Evolutionary conservation across 2,797 vertebrate genomes (phyloP).

Genomic region (Muscicapa comitata): DNA sequence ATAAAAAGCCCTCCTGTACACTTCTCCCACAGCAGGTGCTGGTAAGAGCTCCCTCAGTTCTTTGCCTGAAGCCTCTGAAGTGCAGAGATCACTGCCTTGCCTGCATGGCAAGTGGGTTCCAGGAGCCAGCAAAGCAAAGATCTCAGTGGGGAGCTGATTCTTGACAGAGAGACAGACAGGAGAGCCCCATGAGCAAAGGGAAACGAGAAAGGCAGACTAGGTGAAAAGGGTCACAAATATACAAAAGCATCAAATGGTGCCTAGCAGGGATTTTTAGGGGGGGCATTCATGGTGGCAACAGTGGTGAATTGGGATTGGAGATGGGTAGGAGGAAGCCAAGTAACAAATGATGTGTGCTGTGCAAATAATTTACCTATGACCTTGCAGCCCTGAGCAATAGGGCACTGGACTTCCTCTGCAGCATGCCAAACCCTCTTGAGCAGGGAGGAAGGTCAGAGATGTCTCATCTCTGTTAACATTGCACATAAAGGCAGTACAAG

Average conservation of each 20-base stretch:
- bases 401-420: neutral
- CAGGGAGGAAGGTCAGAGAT: neutral
- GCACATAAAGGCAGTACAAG: neutral
- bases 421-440: neutral
- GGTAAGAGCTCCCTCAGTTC: neutral
- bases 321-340: neutral
- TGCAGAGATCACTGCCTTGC: neutral
- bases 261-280: accelerated
- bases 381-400: neutral
- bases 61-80: neutral
- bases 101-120: accelerated
- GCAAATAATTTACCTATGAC: neutral
- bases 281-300: accelerated
- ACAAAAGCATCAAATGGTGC: neutral
- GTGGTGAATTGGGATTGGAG: neutral
- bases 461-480: neutral
- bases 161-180: neutral
- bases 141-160: neutral
- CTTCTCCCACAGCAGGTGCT: neutral
- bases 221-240: neutral
- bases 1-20: neutral
- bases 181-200: neutral
- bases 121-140: neutral
- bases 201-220: neutral
- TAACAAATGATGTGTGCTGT: neutral